Percentiles rank a stretch among this genome's conserved stretches.
These are phyloP conservation scores for Altica lythri DNA, from an alignment of 2,888 invertebrate species.

Conservation along the genomic window DNA sequence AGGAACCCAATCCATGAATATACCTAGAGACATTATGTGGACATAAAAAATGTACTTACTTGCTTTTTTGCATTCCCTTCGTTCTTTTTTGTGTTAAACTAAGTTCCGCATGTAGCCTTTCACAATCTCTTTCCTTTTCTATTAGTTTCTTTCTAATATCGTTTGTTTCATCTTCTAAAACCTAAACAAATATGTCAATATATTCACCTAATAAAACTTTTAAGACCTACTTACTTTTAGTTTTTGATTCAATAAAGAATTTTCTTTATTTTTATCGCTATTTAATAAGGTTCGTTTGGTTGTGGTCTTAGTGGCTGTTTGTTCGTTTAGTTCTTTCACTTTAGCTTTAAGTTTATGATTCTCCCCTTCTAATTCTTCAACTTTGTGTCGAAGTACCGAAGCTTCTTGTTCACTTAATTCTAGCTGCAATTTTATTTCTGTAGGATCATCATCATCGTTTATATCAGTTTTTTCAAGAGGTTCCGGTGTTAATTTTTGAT, in stretches of 20 bases:
- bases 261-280: conserved; percentile 52
- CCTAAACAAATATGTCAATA: conserved; percentile 56
- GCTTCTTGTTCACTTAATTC: conserved; percentile 92
- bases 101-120: conserved; percentile 74
- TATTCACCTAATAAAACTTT: conserved; percentile 2
- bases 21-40: no score
- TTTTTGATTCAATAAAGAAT: conserved; percentile 68
- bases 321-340: conserved; percentile 77
- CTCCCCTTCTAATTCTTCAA: conserved; percentile 82
- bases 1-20: no score
- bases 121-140: conserved; percentile 82
- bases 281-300: conserved; percentile 42
- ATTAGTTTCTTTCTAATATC: conserved; percentile 76
- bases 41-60: conserved; percentile 57
- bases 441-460: conserved; percentile 78
- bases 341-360: conserved; percentile 75
- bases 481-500: conserved; percentile 68
- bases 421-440: conserved; percentile 81
- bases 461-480: conserved; percentile 71
- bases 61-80: conserved; percentile 68
- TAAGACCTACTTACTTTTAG: conserved; percentile 60
- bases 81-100: conserved; percentile 64
- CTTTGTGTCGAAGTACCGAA: conserved; percentile 78
- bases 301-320: conserved; percentile 61
- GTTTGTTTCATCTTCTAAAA: conserved; percentile 73